A percentile compares a stretch with the other conserved stretches of the same genome.
These are phyloP conservation scores for Tipula vernalis DNA, from an alignment of 2,888 invertebrate species.

Conservation along the genomic window DNA sequence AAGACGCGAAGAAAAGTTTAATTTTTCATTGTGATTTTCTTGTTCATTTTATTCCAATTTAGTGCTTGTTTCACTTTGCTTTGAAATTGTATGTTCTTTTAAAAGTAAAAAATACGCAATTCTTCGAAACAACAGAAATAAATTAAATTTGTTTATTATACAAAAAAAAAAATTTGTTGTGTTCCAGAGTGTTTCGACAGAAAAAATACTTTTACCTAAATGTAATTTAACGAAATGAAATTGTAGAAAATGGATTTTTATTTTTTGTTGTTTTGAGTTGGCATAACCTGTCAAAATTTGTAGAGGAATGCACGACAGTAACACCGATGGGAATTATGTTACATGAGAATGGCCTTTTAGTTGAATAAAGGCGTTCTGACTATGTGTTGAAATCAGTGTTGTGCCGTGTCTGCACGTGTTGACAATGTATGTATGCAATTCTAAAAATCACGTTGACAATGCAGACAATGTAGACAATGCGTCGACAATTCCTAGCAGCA, in stretches of 20 bases:
- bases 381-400: too few species aligned
- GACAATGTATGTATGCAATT: too few species aligned
- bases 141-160: not conserved
- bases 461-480: too few species aligned
- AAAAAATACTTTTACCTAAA: not conserved
- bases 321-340: too few species aligned
- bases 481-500: too few species aligned
- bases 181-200: not conserved
- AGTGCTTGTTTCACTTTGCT: not conserved
- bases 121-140: not conserved
- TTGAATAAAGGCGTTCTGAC: too few species aligned
- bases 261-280: not conserved
- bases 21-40: not conserved
- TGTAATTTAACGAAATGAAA: not conserved
- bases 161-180: not conserved
- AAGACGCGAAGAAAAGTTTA: not conserved
- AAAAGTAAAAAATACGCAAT: not conserved
- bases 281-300: not conserved
- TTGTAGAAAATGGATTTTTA: not conserved
- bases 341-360: too few species aligned
- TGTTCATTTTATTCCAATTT: not conserved
- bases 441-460: too few species aligned
- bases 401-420: too few species aligned
- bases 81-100: not conserved
- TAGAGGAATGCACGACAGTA: too few species aligned